phyloP scores from a whole-genome alignment of 2,888 invertebrate genomes.

The Leptopterna dolabrata region DNA sequence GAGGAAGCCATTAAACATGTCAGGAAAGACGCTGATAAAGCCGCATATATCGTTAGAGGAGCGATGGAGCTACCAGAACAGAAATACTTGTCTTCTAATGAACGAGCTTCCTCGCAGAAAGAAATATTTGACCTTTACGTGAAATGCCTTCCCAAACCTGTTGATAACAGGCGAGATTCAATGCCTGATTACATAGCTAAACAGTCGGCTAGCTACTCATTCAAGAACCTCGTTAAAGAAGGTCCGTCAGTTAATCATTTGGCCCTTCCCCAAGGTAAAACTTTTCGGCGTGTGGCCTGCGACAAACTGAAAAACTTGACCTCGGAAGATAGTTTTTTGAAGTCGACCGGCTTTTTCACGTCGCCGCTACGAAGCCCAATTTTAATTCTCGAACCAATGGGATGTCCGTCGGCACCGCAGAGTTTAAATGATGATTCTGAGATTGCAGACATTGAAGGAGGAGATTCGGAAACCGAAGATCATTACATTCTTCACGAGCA shows the following conservation, averaged over 20 bases:
- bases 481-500: conserved; percentile 18
- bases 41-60: conserved; percentile 42
- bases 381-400: conserved; percentile 17
- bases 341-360: conserved; percentile 12
- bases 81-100: conserved; percentile 19
- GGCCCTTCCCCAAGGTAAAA: neutral
- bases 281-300: neutral
- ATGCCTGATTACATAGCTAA: neutral
- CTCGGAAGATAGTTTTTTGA: conserved; percentile 32
- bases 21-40: conserved; percentile 50
- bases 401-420: neutral
- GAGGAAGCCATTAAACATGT: conserved; percentile 51
- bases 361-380: conserved; percentile 31
- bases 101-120: conserved; percentile 37
- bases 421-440: neutral
- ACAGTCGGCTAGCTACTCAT: neutral
- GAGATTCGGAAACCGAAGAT: neutral
- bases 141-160: conserved; percentile 11
- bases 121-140: conserved; percentile 50
- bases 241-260: neutral
- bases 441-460: neutral
- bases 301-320: conserved; percentile 17
- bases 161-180: conserved; percentile 5
- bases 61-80: conserved; percentile 28
- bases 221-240: neutral